Base-by-base conservation (phyloP, 2,113 vertebrate genomes). In the Oryzias curvinotus region DNA sequence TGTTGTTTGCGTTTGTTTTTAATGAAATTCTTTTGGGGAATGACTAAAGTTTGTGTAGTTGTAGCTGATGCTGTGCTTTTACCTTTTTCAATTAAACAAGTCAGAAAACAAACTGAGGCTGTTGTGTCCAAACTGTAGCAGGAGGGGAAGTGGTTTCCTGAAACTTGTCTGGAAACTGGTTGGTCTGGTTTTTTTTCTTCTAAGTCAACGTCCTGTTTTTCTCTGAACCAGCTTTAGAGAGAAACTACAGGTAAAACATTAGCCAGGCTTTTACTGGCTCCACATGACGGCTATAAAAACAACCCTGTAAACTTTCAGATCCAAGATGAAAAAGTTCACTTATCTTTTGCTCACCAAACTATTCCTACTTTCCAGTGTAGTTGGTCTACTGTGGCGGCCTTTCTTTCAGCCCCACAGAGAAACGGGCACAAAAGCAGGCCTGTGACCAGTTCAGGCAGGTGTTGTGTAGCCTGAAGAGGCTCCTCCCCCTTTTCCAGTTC, bases 21-120 rank as follows among this genome's bases (percentile, higher is more conserved):
- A 89, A 90, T 89, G 89, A 88, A 91, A 89, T 81, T 85, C 65
- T 74, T 75, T 74, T 78, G 85, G 80, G 68, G 28, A 65, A 44
- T 25, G 4, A 3, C 2, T 21, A 15, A 25, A 14, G 3, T 52
- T 28, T 17, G 1, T 3, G 15, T 52, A 5, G 4, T 17, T 6
- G 21, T 21, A 21, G 21, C 21, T 21, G 21, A 21, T 21, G 21
- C 21, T 21, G 21, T 30, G 5, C 28, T 3, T 14, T 17, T 36
- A 8, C 4, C 1, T 18, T 30, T 3, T n/a, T 15, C 8, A 5
- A 36, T 2, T 36, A 12, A 36, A 36, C 8, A 10, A 36, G 10
- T 7, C 6, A 1, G 7, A 21, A 21, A 21, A 21, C 21, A 36
- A 36, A 7, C 2, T 10, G 30, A 36, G 30, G 30, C 7, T 36